A percentile compares a stretch with the other conserved stretches of the same genome.
These are phyloP conservation scores for Clamator glandarius DNA, from an alignment of 2,797 vertebrate genomes.

Conservation along the genomic window DNA sequence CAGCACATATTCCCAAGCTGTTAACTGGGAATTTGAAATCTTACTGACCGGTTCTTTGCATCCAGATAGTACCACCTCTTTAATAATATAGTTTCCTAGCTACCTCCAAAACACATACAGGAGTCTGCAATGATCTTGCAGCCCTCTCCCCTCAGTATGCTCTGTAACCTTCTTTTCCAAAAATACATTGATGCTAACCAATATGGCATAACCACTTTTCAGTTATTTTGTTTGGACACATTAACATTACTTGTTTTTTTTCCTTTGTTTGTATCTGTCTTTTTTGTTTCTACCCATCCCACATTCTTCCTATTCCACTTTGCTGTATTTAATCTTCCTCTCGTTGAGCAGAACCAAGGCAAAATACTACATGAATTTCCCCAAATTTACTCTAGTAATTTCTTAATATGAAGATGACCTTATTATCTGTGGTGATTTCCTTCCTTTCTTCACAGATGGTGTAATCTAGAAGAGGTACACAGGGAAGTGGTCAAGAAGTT, in stretches of 20 bases:
- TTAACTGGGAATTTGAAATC: neutral
- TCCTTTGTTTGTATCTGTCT: neutral
- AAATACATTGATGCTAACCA: neutral
- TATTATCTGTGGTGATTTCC: conserved; percentile 37
- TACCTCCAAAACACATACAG: neutral
- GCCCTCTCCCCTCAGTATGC: neutral
- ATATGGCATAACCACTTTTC: neutral
- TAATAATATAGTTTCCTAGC: neutral
- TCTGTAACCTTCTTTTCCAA: neutral
- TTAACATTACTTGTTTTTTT: neutral
- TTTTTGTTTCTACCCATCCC: neutral
- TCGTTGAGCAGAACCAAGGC: neutral
- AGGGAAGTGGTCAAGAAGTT: neutral
- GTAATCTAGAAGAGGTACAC: neutral
- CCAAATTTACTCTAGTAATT: conserved; percentile 17
- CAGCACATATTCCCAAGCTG: neutral
- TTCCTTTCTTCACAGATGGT: conserved; percentile 40
- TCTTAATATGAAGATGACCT: conserved; percentile 38
- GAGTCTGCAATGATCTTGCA: neutral
- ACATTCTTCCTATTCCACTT: neutral
- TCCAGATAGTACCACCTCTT: neutral
- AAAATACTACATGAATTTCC: conserved; percentile 3
- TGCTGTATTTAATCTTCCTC: neutral
- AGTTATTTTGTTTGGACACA: neutral
- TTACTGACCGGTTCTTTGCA: neutral